Conservation (phyloP, 2,888 invertebrate genomes). For the Drosophila algonquin region DNA sequence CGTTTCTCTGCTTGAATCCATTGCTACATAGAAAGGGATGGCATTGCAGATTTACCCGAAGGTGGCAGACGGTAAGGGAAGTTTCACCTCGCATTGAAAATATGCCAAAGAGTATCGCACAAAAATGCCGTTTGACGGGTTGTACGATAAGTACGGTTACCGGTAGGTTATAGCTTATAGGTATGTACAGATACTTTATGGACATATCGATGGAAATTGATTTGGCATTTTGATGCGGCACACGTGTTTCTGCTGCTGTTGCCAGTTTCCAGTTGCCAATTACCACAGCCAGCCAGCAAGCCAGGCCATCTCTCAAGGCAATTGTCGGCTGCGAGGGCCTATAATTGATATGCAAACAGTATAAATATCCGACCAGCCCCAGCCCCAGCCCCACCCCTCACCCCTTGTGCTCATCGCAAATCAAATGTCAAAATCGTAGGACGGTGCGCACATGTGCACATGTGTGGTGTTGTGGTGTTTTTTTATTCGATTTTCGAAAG, state of each 20-base stretch:
- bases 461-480: conserved; percentile 10
- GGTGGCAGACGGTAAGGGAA: neutral
- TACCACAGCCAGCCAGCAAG: conserved; percentile 21
- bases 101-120: conserved; percentile 27
- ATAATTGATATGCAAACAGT: conserved; percentile 46
- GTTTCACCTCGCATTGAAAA: conserved; percentile 6
- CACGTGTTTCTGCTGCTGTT: conserved; percentile 55
- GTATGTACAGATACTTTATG: conserved; percentile 20
- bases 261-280: conserved; percentile 38
- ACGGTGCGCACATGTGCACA: conserved; percentile 27
- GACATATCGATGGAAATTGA: conserved; percentile 58
- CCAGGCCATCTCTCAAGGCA: conserved; percentile 31
- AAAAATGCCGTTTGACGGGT: conserved; percentile 63
- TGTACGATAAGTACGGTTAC: neutral
- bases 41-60: neutral
- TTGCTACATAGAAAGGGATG: neutral
- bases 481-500: conserved; percentile 42
- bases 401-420: conserved; percentile 1
- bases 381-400: neutral
- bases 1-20: too few species aligned
- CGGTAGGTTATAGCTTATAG: neutral
- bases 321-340: conserved; percentile 24
- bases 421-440: conserved; percentile 43
- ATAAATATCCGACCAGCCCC: conserved; percentile 17
- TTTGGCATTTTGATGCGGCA: conserved; percentile 71